Evolutionary conservation across 2,888 invertebrate genomes (phyloP).

Genomic region (Macropis europaea): DNA sequence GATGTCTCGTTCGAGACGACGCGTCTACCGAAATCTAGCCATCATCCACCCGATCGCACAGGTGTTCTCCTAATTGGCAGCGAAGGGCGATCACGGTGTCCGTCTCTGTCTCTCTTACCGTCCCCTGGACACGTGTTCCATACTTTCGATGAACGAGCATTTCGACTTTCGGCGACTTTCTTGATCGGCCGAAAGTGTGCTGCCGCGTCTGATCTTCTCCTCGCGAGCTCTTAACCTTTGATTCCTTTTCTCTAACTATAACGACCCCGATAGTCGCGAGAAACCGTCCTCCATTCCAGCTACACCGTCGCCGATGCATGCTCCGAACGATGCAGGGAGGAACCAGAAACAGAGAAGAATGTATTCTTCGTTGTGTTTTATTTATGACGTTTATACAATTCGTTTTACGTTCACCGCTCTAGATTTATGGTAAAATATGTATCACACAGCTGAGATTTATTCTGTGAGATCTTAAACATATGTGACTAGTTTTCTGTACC

Average conservation of each 20-base stretch:
- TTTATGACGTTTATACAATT: too few species aligned
- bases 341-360: too few species aligned
- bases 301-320: too few species aligned
- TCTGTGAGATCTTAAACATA: too few species aligned
- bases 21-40: conserved; percentile 7
- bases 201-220: conserved; percentile 20
- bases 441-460: too few species aligned
- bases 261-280: conserved; percentile 14
- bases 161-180: conserved; percentile 44
- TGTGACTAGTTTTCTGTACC: too few species aligned
- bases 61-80: conserved; percentile 47
- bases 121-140: not conserved
- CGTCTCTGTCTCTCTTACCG: conserved; percentile 8
- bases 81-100: too few species aligned
- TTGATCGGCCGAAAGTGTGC: conserved; percentile 38
- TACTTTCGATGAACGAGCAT: conserved; percentile 35
- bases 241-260: conserved; percentile 22
- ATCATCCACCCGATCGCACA: conserved; percentile 1
- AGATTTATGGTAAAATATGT: too few species aligned
- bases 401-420: too few species aligned
- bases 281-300: not conserved
- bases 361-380: too few species aligned
- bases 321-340: too few species aligned
- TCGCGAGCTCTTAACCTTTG: conserved; percentile 26
- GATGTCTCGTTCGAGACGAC: not conserved